Base-by-base conservation (phyloP, 1,140 invertebrate species). In the Dendrolimus kikuchii region DNA sequence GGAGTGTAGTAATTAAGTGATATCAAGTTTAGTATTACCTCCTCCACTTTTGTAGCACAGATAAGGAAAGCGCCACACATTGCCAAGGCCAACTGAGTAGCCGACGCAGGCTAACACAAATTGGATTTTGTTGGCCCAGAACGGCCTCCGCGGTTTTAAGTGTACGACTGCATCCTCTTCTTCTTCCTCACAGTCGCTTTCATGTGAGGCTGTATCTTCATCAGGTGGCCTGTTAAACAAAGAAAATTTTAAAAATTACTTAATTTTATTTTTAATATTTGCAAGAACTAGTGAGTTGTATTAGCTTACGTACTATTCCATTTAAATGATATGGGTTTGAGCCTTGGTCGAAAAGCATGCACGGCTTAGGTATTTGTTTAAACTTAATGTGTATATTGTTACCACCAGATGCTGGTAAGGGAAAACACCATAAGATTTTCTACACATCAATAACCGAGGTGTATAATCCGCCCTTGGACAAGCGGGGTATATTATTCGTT, bases 61-160 rank as follows among this genome's bases (percentile, higher is more conserved):
- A 75, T 95, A 95, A 23, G 94, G 94, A 85, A 95, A 95, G 58
- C 94, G 89, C 96, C 96, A 98, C 51, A 98, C 93, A 74, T 97
- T 97, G 45, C 95, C 95, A 36, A 98, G 90, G 5, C 96, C 96
- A 40, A 98, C 95, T 9, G 95, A 96, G 79, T 96, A 97, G 7
- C 96, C 95, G 42, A 98, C 93, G 76, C 95, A 96, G 10, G 95
- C 94, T 55, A 97, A 88, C 9, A 97, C 92, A 74, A 97, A 97
- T 85, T 98, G 95, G 55, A 95, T 89, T 87, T 97, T 96, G 80
- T 94, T 96, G 47, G 92, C 91, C 96, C 96, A 98, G 68, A 95
- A 92, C 40, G 93, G 93, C 64, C 94, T 88, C 61, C 92, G 88
- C 2, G 93, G 93, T 71, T 94, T 93, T 48, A 92, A 85, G 71